A percentile compares a stretch with the other conserved stretches of the same genome.
phyloP scores from a whole-genome alignment of 2,888 invertebrate genomes.

The Trichogramma dendrolimi region DNA sequence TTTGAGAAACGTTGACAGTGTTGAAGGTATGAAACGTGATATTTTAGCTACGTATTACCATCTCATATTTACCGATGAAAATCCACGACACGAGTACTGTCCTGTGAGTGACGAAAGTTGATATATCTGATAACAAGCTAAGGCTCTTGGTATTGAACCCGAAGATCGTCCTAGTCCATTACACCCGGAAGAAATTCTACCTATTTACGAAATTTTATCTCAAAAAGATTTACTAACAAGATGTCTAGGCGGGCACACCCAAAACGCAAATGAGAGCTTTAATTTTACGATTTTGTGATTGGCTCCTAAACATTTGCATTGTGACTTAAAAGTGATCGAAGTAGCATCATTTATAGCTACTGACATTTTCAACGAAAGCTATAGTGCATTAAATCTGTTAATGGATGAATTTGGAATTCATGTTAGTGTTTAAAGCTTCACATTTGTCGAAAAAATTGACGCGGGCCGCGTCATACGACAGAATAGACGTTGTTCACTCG shows the following conservation, averaged over 20 bases:
- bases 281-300: conserved; percentile 40
- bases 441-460: no score
- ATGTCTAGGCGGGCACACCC: conserved; percentile 40
- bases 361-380: no score
- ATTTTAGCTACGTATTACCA: conserved; percentile 12
- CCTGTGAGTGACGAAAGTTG: conserved; percentile 22
- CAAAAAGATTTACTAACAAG: no score
- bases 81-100: conserved; percentile 13
- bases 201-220: conserved; percentile 26
- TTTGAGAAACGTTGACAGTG: no score
- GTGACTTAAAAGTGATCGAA: no score
- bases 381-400: no score
- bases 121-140: conserved; percentile 27
- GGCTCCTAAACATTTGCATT: conserved; percentile 33
- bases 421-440: no score
- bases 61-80: conserved; percentile 17
- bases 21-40: conserved; percentile 22
- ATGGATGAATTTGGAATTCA: no score
- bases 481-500: no score
- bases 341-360: no score
- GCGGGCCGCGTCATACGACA: no score
- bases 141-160: no score
- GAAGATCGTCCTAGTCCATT: conserved; percentile 18
- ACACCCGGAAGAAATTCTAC: conserved; percentile 16
- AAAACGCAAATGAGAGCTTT: conserved; percentile 42